Percentiles rank a stretch among this genome's conserved stretches.
These are phyloP conservation scores for Brachyhypopomus occidentalis DNA, from an alignment of 2,113 vertebrate species.

Conservation along the genomic window DNA sequence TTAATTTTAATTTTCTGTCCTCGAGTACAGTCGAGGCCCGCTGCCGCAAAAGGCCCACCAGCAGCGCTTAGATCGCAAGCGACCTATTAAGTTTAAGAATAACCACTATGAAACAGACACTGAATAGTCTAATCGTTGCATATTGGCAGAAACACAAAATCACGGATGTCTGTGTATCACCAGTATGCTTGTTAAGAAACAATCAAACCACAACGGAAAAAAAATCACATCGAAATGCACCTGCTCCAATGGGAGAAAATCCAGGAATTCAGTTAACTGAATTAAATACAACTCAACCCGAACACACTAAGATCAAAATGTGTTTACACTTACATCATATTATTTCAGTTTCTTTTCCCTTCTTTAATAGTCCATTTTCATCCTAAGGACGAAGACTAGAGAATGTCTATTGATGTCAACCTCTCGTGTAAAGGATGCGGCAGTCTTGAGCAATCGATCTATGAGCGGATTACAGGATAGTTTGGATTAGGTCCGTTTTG, in stretches of 20 bases:
- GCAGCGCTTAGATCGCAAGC: not conserved
- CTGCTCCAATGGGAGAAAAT: constrained; percentile 1
- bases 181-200: constrained; percentile 3
- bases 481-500: not conserved
- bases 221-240: constrained; percentile 21
- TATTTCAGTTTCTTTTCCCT: not conserved
- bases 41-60: constrained; percentile 26
- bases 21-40: not conserved
- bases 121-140: not conserved
- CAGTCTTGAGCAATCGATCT: constrained; percentile 39
- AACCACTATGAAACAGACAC: not conserved
- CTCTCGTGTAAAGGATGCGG: constrained; percentile 24
- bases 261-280: not conserved
- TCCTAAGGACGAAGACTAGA: not conserved
- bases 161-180: not conserved
- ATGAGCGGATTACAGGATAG: constrained; percentile 8
- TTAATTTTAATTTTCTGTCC: not conserved
- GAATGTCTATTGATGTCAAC: constrained; percentile 1
- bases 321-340: constrained; percentile 19
- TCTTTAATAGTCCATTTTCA: not conserved
- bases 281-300: not conserved
- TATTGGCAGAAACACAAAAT: not conserved
- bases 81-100: not conserved
- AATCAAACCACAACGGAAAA: not conserved
- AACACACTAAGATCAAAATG: not conserved